Evolutionary conservation across 2,797 vertebrate genomes (phyloP), one percentile per base, ranked within the genome.

Genomic region (Lithobates pipiens): DNA sequence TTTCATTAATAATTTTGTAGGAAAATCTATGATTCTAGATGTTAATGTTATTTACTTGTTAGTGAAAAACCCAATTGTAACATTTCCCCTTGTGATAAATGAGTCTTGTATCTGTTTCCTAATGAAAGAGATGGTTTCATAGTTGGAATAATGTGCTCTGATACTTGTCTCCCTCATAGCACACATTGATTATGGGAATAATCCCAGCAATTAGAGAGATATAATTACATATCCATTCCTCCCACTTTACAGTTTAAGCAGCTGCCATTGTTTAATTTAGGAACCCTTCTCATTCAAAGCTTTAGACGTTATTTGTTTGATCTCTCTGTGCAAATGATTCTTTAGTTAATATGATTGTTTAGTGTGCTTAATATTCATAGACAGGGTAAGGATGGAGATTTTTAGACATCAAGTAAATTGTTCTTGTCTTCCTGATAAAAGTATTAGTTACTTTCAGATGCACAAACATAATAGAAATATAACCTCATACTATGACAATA

Each of bases 141-240:
- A 65, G 9, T 39, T 21, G 21, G 85, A 82, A 74, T 88, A 85
- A 90, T 88, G 46, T 87, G 84, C 85, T 88, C 83, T 84, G 82
- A 79, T 86, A 76, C 70, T 39, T 27, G 68, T 76, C 79, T 84
- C 81, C 85, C 77, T 72, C 80, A 70, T 82, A 81, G 80, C 86
- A 78, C 76, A 83, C 79, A 71, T 23, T 83, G 81, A 81, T 85
- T 54, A 54, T 16, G 65, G 76, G 75, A 63, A 61, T 90, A 89
- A 90, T 90, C 89, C 89, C 84, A 57, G 80, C 88, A 89, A 89
- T 90, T 90, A 90, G 82, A 85, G 76, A 72, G 3, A 87, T 77
- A 89, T 90, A 89, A 90, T 90, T 89, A 89, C 84, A 72, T 39
- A 76, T 85, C 77, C 83, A 76, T 86, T 80, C 84, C 79, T 67